phyloP scores from a whole-genome alignment of 1,140 invertebrate genomes.

The Caenorhabditis latens region DNA sequence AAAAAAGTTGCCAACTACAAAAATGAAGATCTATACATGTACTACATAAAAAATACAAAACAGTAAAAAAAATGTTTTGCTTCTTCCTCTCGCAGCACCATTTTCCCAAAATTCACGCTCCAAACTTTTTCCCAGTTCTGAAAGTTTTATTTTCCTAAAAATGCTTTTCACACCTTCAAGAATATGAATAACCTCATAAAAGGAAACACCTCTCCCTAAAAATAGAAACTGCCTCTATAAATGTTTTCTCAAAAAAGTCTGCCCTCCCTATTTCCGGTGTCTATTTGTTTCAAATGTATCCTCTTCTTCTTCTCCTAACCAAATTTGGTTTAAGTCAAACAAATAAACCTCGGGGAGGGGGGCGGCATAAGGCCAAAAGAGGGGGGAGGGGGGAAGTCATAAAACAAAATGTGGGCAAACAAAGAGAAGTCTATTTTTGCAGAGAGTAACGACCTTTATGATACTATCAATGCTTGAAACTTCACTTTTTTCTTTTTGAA shows the following conservation, averaged over 20 bases:
- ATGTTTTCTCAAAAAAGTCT: background rate
- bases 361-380: background rate
- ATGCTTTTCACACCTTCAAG: too few species aligned
- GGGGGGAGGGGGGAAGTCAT: conserved; percentile 7
- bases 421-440: background rate
- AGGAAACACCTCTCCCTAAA: background rate
- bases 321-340: conserved; percentile 44
- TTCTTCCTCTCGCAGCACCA: too few species aligned
- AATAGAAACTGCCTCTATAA: background rate
- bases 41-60: too few species aligned
- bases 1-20: too few species aligned
- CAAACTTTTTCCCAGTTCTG: too few species aligned
- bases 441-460: background rate
- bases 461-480: background rate
- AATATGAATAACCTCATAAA: too few species aligned
- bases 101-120: too few species aligned
- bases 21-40: too few species aligned
- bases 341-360: background rate
- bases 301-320: background rate
- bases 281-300: conserved; percentile 1
- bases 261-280: too few species aligned
- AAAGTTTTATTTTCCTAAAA: too few species aligned
- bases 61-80: too few species aligned
- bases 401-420: conserved; percentile 22
- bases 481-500: background rate